Percentiles rank a stretch among this genome's conserved stretches.
phyloP scores from a whole-genome alignment of 1,140 invertebrate species.

The Eueides isabella region DNA sequence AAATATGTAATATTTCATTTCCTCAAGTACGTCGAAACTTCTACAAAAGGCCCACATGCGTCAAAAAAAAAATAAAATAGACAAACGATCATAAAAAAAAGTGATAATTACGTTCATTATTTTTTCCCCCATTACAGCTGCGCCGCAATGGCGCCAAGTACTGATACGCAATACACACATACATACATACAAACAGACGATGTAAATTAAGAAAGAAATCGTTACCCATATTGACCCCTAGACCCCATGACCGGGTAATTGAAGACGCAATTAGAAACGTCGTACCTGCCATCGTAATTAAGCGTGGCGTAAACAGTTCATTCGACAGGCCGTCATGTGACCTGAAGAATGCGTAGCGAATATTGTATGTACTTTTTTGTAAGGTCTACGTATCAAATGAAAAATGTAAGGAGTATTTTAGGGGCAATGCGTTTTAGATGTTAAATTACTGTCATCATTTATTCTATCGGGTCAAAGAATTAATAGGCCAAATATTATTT shows the following conservation, averaged over 20 bases:
- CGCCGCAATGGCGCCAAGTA: background rate
- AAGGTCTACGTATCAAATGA: too few relatives aligned
- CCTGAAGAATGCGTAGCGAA: background rate
- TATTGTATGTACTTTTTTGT: background rate
- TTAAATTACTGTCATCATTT: too few relatives aligned
- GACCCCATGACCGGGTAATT: constrained; percentile 24
- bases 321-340: background rate
- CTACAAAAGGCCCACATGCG: too few relatives aligned
- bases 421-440: too few relatives aligned
- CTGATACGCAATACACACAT: background rate
- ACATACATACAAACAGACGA: background rate
- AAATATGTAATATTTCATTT: too few relatives aligned
- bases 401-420: too few relatives aligned
- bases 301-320: constrained; percentile 16
- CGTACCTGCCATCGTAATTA: constrained; percentile 25
- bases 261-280: constrained; percentile 19
- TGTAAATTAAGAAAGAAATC: constrained; percentile 8
- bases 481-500: too few relatives aligned
- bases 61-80: too few relatives aligned
- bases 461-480: too few relatives aligned
- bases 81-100: too few relatives aligned
- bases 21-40: too few relatives aligned
- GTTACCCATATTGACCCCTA: constrained; percentile 15
- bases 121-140: background rate
- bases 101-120: background rate